Evolutionary conservation across 2,113 vertebrate genomes (phyloP).

Genomic region (Craseonycteris thonglongyai): DNA sequence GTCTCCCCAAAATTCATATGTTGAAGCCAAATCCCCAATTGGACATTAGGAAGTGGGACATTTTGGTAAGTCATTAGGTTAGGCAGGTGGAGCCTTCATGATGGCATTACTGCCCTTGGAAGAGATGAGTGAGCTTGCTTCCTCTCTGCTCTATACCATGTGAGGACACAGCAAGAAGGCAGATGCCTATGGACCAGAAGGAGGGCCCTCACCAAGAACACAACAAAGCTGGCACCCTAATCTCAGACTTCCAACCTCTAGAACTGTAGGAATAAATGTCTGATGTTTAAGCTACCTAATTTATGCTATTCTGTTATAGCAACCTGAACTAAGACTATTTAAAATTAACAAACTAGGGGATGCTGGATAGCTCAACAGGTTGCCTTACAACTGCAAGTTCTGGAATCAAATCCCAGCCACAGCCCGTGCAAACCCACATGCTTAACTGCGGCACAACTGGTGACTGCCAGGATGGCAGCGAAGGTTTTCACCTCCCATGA

Average conservation of each 20-base stretch:
- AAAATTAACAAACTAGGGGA: neutral
- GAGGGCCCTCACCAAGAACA: neutral
- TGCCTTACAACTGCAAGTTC: too few relatives aligned
- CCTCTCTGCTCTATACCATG: neutral
- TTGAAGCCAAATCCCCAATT: neutral
- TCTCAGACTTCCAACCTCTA: neutral
- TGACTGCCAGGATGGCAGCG: too few relatives aligned
- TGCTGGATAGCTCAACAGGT: too few relatives aligned
- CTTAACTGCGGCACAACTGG: too few relatives aligned
- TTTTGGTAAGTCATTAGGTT: neutral
- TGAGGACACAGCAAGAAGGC: neutral
- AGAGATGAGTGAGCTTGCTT: neutral
- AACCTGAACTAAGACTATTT: neutral
- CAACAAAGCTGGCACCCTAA: neutral
- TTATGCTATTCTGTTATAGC: neutral
- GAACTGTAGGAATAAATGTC: neutral
- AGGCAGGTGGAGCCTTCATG: neutral
- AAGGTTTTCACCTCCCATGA: too few relatives aligned
- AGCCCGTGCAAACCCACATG: too few relatives aligned
- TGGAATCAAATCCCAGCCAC: too few relatives aligned
- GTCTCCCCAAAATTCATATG: neutral
- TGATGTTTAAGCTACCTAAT: neutral
- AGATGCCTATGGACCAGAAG: neutral
- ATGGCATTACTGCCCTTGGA: neutral
- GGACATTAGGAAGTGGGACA: neutral